Percentiles rank a stretch among this genome's conserved stretches.
Evolutionary conservation across 1,140 invertebrate species (phyloP).

Genomic region (Drosophila arawakana): DNA sequence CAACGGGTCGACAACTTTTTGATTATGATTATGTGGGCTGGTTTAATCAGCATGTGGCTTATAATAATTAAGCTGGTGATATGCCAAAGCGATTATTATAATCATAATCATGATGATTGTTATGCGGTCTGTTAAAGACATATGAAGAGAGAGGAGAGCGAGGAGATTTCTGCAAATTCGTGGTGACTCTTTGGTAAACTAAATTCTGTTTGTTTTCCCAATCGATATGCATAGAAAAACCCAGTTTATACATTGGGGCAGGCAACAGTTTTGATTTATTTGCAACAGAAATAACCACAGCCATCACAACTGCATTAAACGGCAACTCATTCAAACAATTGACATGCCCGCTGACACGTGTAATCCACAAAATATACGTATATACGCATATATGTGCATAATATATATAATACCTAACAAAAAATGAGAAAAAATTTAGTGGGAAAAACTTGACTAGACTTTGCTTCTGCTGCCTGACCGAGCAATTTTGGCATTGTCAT

Average conservation of each 20-base stretch:
- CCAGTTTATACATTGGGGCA: background rate
- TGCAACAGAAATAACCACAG: constrained; percentile 9
- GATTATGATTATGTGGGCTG: constrained; percentile 51
- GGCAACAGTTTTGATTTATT: constrained; percentile 24
- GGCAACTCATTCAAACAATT: constrained; percentile 67
- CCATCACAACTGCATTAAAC: constrained; percentile 35
- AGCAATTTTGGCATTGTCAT: constrained; percentile 59
- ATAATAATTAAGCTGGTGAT: constrained; percentile 46
- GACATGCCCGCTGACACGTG: constrained; percentile 78
- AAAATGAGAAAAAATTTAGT: background rate
- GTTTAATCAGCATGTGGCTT: constrained; percentile 50
- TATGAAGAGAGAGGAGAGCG: background rate
- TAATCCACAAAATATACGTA: constrained; percentile 47
- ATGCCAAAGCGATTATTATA: constrained; percentile 39
- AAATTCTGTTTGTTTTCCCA: constrained; percentile 27
- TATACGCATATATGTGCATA: constrained; percentile 16
- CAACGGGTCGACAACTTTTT: constrained; percentile 49
- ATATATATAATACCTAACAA: constrained; percentile 2
- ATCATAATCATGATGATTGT: constrained; percentile 29
- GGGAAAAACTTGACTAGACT: constrained; percentile 51
- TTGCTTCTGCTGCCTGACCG: constrained; percentile 26
- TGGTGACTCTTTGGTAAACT: constrained; percentile 6
- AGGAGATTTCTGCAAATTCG: constrained; percentile 1
- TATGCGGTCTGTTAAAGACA: constrained; percentile 10
- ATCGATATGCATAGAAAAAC: background rate